Evolutionary conservation across 2,113 vertebrate genomes (phyloP), one percentile per base, ranked within the genome.

Genomic region (Noturus placidus): DNA sequence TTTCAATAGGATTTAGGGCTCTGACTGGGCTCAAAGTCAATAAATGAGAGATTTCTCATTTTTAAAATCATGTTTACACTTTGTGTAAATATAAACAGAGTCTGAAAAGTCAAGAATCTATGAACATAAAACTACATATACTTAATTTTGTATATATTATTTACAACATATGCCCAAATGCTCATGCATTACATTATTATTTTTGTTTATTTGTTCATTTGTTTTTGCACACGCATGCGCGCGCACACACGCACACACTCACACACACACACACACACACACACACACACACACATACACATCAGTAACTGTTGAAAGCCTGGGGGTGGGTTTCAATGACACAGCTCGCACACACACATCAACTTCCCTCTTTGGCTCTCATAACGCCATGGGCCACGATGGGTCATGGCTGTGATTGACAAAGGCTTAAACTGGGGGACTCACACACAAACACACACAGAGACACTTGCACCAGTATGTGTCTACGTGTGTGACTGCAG

Each of bases 361-460:
- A 35, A 19, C 57, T 54, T 42, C 76, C 61, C 4, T 10, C 59
- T 79, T 80, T 86, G 59, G 74, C 59, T 86, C 76, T 79, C 57
- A 69, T 82, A 69, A 30, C 50, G 74, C 85, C 78, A 85, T 67
- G 83, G 83, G 89, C 82, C 59, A 83, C 19, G 65, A 69, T 69
- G 89, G 89, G 88, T 89, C 83, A 89, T 59, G 72, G 69, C 82
- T 81, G 70, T 90, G 86, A 92, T 63, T 92, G 91, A 92, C 88
- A 90, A 42, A 88, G 83, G 63, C 88, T 86, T 83, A 88, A 87
- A 83, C 89, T 86, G 52, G 83, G 87, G 90, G 83, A 91, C 89
- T 54, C 86, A 87, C 87, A 88, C 84, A 79, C 70, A 72, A n/a
- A 57, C 52, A 72, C 61, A 74, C 67, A 72, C 35, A 56, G 56